Conservation (phyloP, 2,888 invertebrate genomes). For the Spodoptera exigua region DNA sequence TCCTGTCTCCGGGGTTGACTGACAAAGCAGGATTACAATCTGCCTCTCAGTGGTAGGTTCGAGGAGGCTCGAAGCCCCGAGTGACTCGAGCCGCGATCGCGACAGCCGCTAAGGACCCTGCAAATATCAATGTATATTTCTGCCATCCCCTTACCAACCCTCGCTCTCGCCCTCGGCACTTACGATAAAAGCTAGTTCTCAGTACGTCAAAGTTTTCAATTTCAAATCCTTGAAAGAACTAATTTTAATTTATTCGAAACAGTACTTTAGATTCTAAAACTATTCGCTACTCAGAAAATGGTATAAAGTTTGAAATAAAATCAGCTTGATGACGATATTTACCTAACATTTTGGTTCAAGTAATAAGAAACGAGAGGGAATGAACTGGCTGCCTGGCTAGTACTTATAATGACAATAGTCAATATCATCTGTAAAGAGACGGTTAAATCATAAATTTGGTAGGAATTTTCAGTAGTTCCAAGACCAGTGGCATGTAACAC, state of each 20-base stretch:
- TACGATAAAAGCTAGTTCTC: conserved; percentile 65
- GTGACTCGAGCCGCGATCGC: conserved; percentile 73
- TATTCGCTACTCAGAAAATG: conserved; percentile 11
- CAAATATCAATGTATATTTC: conserved; percentile 77
- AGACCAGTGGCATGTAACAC: conserved; percentile 63
- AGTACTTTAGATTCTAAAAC: conserved; percentile 6
- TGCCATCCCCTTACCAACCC: conserved; percentile 55
- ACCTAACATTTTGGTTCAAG: neutral
- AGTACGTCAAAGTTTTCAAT: conserved; percentile 60
- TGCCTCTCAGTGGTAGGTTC: conserved; percentile 67
- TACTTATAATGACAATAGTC: conserved; percentile 5
- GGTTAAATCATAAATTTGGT: conserved; percentile 62
- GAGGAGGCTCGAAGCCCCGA: conserved; percentile 72
- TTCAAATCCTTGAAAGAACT: conserved; percentile 56
- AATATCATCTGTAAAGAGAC: conserved; percentile 36
- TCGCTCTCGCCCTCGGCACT: conserved; percentile 57
- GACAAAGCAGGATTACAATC: conserved; percentile 80
- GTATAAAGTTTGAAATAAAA: too few species aligned
- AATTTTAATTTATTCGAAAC: conserved; percentile 46
- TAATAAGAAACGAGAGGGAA: neutral
- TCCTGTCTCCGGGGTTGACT: conserved; percentile 67
- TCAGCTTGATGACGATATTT: neutral
- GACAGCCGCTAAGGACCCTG: conserved; percentile 69
- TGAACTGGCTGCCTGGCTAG: neutral
- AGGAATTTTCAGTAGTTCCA: conserved; percentile 65